Conservation (phyloP, 2,113 vertebrate genomes). For the Melanotaenia duboulayi region DNA sequence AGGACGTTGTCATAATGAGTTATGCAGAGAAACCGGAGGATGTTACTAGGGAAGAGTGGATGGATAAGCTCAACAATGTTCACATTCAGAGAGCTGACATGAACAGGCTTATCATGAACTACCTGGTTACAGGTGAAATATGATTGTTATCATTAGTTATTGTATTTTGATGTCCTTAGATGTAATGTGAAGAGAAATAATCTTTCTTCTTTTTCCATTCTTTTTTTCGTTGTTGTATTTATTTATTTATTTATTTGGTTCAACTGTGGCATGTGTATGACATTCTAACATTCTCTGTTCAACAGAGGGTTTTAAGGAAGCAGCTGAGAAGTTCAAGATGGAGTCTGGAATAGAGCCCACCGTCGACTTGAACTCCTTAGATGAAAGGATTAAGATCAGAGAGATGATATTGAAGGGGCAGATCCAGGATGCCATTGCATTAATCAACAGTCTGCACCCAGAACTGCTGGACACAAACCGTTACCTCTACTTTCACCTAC, state of each 20-base stretch:
- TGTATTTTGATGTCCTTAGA: neutral
- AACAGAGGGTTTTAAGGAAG: constrained; percentile 98
- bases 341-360: constrained; percentile 98
- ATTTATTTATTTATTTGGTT: no score
- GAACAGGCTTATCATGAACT: constrained; percentile 99
- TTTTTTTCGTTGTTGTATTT: neutral
- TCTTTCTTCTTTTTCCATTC: no score
- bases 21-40: constrained; percentile 98
- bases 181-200: neutral
- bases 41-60: constrained; percentile 98
- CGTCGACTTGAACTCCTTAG: constrained; percentile 94
- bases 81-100: constrained; percentile 98
- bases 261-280: neutral
- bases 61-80: constrained; percentile 98
- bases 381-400: constrained; percentile 97
- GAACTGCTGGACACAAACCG: constrained; percentile 97
- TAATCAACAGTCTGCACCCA: constrained; percentile 98
- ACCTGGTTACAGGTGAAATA: constrained; percentile 91
- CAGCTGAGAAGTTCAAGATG: constrained; percentile 97
- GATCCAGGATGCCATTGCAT: constrained; percentile 95
- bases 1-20: constrained; percentile 86
- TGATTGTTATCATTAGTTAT: neutral
- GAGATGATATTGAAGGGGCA: constrained; percentile 98
- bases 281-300: constrained; percentile 14
- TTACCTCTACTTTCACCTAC: constrained; percentile 98